A percentile compares a stretch with the other conserved stretches of the same genome.
Evolutionary conservation across 2,888 invertebrate species (phyloP).

Genomic region (Drosophila monieri): DNA sequence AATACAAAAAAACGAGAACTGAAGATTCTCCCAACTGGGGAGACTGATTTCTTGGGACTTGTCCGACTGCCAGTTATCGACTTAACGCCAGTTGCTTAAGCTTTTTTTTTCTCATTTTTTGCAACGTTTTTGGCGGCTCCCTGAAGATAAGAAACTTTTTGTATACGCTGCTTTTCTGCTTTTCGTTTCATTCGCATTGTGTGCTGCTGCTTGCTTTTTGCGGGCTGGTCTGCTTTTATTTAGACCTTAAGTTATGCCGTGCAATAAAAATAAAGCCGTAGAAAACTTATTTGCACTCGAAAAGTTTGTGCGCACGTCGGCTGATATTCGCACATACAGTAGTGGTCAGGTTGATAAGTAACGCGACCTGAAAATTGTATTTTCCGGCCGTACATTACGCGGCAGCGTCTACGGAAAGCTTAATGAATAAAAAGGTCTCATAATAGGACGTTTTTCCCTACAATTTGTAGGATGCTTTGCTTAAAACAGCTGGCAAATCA

Average conservation of each 20-base stretch:
- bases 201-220: conserved; percentile 52
- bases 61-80: conserved; percentile 6
- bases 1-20: not conserved
- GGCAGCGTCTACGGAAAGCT: not conserved
- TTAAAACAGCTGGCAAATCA: too few species aligned
- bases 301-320: conserved; percentile 36
- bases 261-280: conserved; percentile 62
- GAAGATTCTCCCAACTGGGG: not conserved
- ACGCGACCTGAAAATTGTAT: not conserved
- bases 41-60: not conserved
- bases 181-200: conserved; percentile 15
- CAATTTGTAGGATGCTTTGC: too few species aligned
- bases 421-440: too few species aligned
- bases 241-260: conserved; percentile 67
- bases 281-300: conserved; percentile 61
- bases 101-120: conserved; percentile 20
- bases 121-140: conserved; percentile 28
- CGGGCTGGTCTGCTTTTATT: conserved; percentile 57
- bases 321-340: conserved; percentile 9
- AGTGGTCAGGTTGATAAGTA: not conserved
- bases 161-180: conserved; percentile 15
- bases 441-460: too few species aligned
- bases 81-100: conserved; percentile 14
- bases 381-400: not conserved
- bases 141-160: conserved; percentile 44